These are phyloP conservation scores for Eurosta solidaginis DNA, from an alignment of 1,140 invertebrate species.

Conservation along the genomic window DNA sequence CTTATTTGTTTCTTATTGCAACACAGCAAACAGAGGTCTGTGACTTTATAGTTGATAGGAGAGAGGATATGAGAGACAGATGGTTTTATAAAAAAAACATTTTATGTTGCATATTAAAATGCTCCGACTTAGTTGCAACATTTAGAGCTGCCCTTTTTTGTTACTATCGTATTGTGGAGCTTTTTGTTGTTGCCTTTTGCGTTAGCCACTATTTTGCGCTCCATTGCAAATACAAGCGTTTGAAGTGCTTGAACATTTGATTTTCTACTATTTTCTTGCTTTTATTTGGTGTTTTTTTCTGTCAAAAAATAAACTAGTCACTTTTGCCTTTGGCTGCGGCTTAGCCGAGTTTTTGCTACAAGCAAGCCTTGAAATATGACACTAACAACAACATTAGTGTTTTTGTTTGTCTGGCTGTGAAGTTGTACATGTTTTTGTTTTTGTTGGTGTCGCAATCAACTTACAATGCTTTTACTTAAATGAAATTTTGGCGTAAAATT, in stretches of 20 bases:
- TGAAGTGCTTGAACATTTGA: background rate
- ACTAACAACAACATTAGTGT: too few relatives aligned
- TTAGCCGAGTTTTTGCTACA: background rate
- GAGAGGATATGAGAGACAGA: background rate
- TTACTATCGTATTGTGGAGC: background rate
- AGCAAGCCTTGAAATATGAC: background rate
- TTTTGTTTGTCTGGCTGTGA: too few relatives aligned
- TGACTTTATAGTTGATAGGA: background rate
- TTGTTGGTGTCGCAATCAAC: background rate
- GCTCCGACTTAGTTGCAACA: background rate
- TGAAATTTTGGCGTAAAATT: conserved; percentile 15
- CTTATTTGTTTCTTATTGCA: too few relatives aligned
- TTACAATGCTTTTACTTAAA: conserved; percentile 15
- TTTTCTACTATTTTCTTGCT: background rate
- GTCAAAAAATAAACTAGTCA: background rate
- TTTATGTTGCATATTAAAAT: background rate
- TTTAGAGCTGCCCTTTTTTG: background rate
- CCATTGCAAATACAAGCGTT: conserved; percentile 3
- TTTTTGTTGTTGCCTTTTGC: background rate
- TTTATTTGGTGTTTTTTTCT: background rate
- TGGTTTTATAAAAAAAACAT: background rate
- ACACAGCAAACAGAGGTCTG: background rate
- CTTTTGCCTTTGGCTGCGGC: background rate
- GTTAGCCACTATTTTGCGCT: background rate
- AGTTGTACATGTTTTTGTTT: background rate